These are phyloP conservation scores for Agelastica alni DNA, from an alignment of 2,888 invertebrate species.

Conservation along the genomic window DNA sequence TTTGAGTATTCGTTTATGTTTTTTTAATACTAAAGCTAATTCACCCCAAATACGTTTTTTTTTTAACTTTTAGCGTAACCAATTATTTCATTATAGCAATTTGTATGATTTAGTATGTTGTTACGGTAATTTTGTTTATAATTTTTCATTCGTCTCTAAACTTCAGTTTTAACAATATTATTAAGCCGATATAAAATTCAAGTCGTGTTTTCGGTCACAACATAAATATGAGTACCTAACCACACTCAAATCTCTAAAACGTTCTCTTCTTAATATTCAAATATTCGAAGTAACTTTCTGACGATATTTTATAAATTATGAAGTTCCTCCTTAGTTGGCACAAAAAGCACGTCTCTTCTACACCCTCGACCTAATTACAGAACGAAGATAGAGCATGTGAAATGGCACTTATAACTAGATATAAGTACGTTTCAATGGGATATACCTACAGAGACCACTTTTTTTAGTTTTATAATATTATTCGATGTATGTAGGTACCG, in stretches of 20 bases:
- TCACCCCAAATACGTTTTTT: no score
- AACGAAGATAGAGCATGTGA: slow-evolving; percentile 38
- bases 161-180: neutral
- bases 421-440: slow-evolving; percentile 23
- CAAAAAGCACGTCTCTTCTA: slow-evolving; percentile 33
- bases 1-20: no score
- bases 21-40: no score
- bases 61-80: no score
- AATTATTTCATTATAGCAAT: no score
- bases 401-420: slow-evolving; percentile 28
- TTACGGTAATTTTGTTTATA: no score
- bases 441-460: slow-evolving; percentile 9
- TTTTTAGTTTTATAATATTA: no score
- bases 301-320: slow-evolving; percentile 27
- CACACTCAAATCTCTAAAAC: neutral
- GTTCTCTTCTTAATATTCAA: slow-evolving; percentile 13
- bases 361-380: slow-evolving; percentile 37
- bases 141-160: no score
- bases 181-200: neutral
- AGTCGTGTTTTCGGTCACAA: neutral
- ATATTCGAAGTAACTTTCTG: slow-evolving; percentile 20
- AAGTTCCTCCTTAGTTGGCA: slow-evolving; percentile 20
- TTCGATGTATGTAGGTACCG: no score
- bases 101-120: no score
- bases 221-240: neutral